A percentile compares a stretch with the other conserved stretches of the same genome.
Evolutionary conservation across 2,888 invertebrate genomes (phyloP).

Genomic region (Limnephilus auricula): DNA sequence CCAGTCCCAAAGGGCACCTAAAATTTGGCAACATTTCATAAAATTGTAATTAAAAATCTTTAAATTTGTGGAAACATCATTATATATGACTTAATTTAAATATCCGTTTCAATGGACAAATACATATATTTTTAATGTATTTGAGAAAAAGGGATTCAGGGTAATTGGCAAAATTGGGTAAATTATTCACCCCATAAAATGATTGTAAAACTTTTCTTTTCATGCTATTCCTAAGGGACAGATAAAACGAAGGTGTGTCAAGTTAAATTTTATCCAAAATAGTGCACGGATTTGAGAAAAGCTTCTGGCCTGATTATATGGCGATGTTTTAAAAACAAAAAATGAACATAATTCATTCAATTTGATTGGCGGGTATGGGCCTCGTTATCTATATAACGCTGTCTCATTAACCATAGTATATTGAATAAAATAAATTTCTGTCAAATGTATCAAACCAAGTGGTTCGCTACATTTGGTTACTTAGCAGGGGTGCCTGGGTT

Average conservation of each 20-base stretch:
- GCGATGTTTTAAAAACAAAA: too few relatives aligned
- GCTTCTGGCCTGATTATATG: too few relatives aligned
- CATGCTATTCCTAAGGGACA: background rate
- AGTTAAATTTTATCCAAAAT: background rate
- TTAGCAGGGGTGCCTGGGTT: too few relatives aligned
- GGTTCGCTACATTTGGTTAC: too few relatives aligned
- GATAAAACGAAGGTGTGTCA: background rate
- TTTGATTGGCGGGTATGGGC: too few relatives aligned
- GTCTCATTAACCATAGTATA: too few relatives aligned
- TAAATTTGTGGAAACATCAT: background rate
- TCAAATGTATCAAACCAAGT: too few relatives aligned
- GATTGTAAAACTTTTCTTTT: background rate
- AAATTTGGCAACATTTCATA: conserved; percentile 1
- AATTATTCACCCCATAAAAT: background rate
- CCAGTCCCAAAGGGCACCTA: background rate
- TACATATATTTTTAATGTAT: background rate
- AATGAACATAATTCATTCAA: too few relatives aligned
- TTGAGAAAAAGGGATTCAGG: background rate
- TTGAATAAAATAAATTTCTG: too few relatives aligned
- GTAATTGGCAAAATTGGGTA: background rate
- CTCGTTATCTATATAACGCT: too few relatives aligned
- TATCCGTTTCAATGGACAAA: background rate
- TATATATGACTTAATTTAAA: background rate
- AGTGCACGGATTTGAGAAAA: background rate
- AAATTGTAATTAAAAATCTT: conserved; percentile 17